Conservation (phyloP, 2,888 invertebrate species). For the Mesochorus sp. region DNA sequence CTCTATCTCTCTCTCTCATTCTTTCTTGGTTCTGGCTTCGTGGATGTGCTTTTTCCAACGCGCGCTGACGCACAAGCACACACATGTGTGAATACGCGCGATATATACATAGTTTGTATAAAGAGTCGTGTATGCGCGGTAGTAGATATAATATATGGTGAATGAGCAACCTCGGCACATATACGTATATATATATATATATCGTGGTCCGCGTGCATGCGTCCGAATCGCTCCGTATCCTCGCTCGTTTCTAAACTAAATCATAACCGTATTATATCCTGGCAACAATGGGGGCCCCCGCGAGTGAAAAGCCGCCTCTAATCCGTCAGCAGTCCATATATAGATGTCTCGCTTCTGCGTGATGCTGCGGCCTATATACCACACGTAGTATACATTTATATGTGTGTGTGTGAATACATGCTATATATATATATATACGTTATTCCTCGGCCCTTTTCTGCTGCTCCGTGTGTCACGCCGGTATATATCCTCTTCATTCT, state of each 20-base stretch:
- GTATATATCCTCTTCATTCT: slow-evolving; percentile 10
- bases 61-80: slow-evolving; percentile 59
- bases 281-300: slow-evolving; percentile 64
- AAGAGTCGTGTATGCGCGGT: slow-evolving; percentile 1
- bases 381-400: neutral
- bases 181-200: neutral
- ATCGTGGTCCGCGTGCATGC: slow-evolving; percentile 62
- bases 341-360: slow-evolving; percentile 70
- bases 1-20: slow-evolving; percentile 20
- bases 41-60: slow-evolving; percentile 63
- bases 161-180: neutral
- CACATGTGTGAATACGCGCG: neutral
- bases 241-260: slow-evolving; percentile 76
- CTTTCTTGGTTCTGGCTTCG: neutral
- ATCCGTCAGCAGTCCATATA: slow-evolving; percentile 73
- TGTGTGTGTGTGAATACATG: no score
- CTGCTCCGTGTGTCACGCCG: slow-evolving; percentile 1
- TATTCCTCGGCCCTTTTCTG: slow-evolving; percentile 23
- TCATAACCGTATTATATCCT: slow-evolving; percentile 80
- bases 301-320: slow-evolving; percentile 79
- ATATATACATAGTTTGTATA: neutral
- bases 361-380: slow-evolving; percentile 18
- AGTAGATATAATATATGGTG: slow-evolving; percentile 16
- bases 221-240: slow-evolving; percentile 68
- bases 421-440: no score